phyloP scores from a whole-genome alignment of 2,888 invertebrate species.

The Pyrochroa serraticornis region DNA sequence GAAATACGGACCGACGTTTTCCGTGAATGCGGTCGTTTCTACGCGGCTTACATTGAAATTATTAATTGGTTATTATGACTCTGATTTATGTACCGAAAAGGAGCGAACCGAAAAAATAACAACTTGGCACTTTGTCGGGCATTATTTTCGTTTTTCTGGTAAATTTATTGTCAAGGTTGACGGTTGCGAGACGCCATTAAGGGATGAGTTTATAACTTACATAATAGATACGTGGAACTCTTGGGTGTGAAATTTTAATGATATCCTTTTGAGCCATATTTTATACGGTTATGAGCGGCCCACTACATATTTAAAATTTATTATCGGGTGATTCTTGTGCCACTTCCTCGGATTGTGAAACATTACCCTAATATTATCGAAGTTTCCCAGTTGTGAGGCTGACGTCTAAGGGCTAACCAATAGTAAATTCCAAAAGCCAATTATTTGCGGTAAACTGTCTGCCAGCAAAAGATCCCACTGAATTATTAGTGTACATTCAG shows the following conservation, averaged over 20 bases:
- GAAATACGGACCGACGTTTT: background rate
- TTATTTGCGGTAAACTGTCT: no score
- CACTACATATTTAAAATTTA: slow-evolving; percentile 22
- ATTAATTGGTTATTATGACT: slow-evolving; percentile 18
- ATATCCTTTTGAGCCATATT: slow-evolving; percentile 30
- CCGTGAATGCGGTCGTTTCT: background rate
- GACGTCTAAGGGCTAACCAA: no score
- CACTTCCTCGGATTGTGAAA: slow-evolving; percentile 1
- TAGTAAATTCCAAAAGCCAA: no score
- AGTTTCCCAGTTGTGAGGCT: no score
- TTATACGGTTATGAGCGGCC: slow-evolving; percentile 13
- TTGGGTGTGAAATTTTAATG: slow-evolving; percentile 38
- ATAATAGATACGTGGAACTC: slow-evolving; percentile 35
- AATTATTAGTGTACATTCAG: no score
- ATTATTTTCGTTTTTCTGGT: slow-evolving; percentile 13
- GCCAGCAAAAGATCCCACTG: no score
- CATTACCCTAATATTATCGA: no score
- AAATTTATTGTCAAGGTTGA: slow-evolving; percentile 22
- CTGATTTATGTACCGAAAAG: slow-evolving; percentile 7
- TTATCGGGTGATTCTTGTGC: slow-evolving; percentile 7
- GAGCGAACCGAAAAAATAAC: slow-evolving; percentile 25
- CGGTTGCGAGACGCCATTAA: slow-evolving; percentile 2
- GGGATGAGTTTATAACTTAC: slow-evolving; percentile 26
- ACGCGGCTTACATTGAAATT: slow-evolving; percentile 6
- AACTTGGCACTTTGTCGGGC: slow-evolving; percentile 20